Evolutionary conservation across 2,888 invertebrate species (phyloP), one percentile per base, ranked within the genome.

Genomic region (Hyalella azteca): DNA sequence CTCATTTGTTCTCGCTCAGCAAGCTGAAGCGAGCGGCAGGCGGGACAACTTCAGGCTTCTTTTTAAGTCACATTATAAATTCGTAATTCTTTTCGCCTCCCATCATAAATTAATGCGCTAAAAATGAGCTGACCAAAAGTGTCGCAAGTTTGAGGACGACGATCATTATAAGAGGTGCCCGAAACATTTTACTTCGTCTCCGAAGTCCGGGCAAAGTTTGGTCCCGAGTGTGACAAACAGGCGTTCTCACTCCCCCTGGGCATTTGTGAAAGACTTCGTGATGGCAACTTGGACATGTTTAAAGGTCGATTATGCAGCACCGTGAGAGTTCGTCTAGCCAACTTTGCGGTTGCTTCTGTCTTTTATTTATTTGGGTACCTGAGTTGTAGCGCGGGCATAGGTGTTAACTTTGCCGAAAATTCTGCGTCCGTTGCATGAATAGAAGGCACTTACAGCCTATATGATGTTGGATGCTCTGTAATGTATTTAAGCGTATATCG

Each of bases 231-330:
- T 66, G 66, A 66, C 66, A 66, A 36, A 66, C 39, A 36, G 66
- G 66, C 66, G 32, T 39, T 66, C 36, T 19, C 36, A 36, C 66
- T 66, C 66, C 36, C n/a, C 36, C 36, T 36, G 66, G 39, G 66
- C 66, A 66, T 66, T 66, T 66, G 66, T 66, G 66, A 66, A 66
- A 66, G 66, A 39, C 36, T 66, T 66, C 66, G 32, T 22, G 36
- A 36, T 66, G 66, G 36, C 66, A 66, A 66, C 29, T 66, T 66
- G 66, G 66, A 66, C 66, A 66, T 66, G 66, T 66, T 66, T 66
- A 66, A 66, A 66, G 66, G 66, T 66, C 66, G 66, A 66, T 66
- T 66, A 66, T 66, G 66, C 66, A 66, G 15, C 66, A 66, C 36
- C 19, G 66, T 36, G 36, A 19, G 5, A 66, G 36, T n/a, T 66